These are phyloP conservation scores for Ctenodactylus gundi DNA, from an alignment of 2,113 vertebrate species.

Conservation along the genomic window DNA sequence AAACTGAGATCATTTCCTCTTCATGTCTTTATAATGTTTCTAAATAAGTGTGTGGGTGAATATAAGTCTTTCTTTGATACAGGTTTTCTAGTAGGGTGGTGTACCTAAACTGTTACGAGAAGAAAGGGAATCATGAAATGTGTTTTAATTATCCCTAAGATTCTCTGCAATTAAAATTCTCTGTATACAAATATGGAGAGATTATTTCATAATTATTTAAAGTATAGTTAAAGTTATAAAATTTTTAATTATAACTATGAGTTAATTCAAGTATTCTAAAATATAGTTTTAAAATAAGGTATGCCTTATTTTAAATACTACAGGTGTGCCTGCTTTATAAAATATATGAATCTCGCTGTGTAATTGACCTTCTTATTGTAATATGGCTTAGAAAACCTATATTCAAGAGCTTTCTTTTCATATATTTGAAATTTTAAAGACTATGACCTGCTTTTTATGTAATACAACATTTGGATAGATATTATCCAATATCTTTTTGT, in stretches of 20 bases:
- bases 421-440: slow-evolving; percentile 45
- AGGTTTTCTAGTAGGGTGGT: no score
- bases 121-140: background rate
- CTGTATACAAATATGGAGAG: background rate
- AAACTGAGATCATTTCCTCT: background rate
- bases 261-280: slow-evolving; percentile 44
- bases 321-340: background rate
- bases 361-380: background rate
- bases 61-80: slow-evolving; percentile 20
- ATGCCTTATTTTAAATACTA: background rate
- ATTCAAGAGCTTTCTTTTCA: background rate
- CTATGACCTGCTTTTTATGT: background rate
- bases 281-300: background rate
- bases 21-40: background rate
- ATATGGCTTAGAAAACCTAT: slow-evolving; percentile 10
- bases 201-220: slow-evolving; percentile 36
- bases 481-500: slow-evolving; percentile 38
- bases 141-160: slow-evolving; percentile 44
- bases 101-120: background rate
- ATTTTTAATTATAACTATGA: slow-evolving; percentile 19
- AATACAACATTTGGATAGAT: background rate
- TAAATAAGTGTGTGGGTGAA: background rate
- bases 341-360: background rate
- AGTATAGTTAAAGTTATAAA: slow-evolving; percentile 32
- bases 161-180: slow-evolving; percentile 27